Conservation (phyloP, 1,140 invertebrate species). For the Coenobita brevimanus region DNA sequence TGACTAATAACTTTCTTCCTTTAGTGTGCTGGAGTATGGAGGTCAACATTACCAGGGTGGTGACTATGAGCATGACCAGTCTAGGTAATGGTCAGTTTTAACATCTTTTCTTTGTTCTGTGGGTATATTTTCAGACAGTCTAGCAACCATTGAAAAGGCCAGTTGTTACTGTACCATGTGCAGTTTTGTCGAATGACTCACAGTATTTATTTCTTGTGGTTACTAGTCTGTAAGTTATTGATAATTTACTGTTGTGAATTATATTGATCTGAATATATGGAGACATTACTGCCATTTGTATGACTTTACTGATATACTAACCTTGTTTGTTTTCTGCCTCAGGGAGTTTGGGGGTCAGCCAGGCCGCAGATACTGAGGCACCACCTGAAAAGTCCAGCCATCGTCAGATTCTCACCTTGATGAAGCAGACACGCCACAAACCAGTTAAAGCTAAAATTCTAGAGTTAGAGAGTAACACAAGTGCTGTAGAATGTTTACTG, state of each 20-base stretch:
- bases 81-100: neutral
- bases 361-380: slow-evolving; percentile 52
- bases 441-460: slow-evolving; percentile 10
- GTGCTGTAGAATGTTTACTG: slow-evolving; percentile 51
- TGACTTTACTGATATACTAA: too few species aligned
- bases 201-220: too few species aligned
- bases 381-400: slow-evolving; percentile 30
- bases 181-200: too few species aligned
- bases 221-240: too few species aligned
- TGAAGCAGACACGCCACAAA: slow-evolving; percentile 40
- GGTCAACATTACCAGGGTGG: neutral
- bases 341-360: slow-evolving; percentile 48
- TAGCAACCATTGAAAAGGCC: too few species aligned
- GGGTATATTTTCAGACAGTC: too few species aligned
- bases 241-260: too few species aligned
- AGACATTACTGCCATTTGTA: too few species aligned
- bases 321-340: too few species aligned
- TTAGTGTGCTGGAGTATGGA: slow-evolving; percentile 9
- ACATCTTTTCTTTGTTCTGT: too few species aligned
- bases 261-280: too few species aligned
- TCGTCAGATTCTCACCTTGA: slow-evolving; percentile 55
- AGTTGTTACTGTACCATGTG: too few species aligned
- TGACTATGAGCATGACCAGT: slow-evolving; percentile 17
- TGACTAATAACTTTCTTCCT: neutral
- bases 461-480: slow-evolving; percentile 40